Conservation (phyloP, 2,797 vertebrate species). For the Sebastes diploproa region DNA sequence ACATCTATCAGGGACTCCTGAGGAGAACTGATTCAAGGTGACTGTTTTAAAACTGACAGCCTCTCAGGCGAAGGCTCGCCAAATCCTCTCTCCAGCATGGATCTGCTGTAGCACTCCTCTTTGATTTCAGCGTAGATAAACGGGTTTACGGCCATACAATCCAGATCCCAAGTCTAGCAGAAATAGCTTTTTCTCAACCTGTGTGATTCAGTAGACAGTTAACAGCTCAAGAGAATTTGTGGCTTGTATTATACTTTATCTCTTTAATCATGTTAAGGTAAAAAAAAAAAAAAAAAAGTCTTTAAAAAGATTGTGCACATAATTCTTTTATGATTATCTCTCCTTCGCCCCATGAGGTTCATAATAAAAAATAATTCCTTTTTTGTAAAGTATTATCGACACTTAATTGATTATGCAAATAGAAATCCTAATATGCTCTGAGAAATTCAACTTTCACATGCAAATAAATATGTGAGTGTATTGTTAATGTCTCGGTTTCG, state of each 20-base stretch:
- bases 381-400: conserved; percentile 73
- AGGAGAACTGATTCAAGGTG: too few relatives aligned
- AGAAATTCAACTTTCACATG: conserved; percentile 30
- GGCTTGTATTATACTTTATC: not conserved
- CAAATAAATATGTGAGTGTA: conserved; percentile 57
- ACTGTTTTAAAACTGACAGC: too few relatives aligned
- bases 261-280: conserved; percentile 32
- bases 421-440: conserved; percentile 5
- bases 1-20: too few relatives aligned
- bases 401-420: conserved; percentile 48
- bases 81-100: too few relatives aligned
- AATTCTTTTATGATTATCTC: conserved; percentile 12
- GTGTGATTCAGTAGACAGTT: too few relatives aligned
- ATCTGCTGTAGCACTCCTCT: too few relatives aligned
- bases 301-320: conserved; percentile 27
- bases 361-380: conserved; percentile 4
- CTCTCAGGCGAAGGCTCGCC: too few relatives aligned
- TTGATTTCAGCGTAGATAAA: too few relatives aligned
- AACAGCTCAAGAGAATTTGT: too few relatives aligned
- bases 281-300: conserved; percentile 2
- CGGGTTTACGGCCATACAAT: too few relatives aligned
- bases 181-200: too few relatives aligned
- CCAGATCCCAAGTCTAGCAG: too few relatives aligned
- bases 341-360: not conserved
- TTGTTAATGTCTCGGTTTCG: conserved; percentile 34